Percentiles rank a stretch among this genome's conserved stretches.
These are phyloP conservation scores for Phalacrocorax carbo DNA, from an alignment of 2,113 vertebrate genomes.

Conservation along the genomic window DNA sequence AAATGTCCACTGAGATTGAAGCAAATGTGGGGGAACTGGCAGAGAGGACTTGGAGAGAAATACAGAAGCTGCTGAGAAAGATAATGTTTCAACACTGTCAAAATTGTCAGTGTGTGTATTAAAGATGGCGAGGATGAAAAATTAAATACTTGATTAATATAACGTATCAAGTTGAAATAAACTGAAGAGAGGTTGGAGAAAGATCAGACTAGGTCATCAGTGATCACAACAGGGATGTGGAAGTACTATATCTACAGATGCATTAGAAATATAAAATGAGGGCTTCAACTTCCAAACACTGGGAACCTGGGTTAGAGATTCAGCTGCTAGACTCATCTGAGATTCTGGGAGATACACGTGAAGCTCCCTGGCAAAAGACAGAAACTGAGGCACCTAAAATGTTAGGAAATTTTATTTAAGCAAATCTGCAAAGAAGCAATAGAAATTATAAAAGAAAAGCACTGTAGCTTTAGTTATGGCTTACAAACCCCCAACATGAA, in stretches of 20 bases:
- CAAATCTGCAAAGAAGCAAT: not conserved
- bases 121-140: not conserved
- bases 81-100: not conserved
- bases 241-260: not conserved
- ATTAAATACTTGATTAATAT: not conserved
- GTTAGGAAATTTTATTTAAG: not conserved
- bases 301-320: not conserved
- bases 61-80: not conserved
- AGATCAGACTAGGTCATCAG: not conserved
- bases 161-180: not conserved
- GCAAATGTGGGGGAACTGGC: not conserved
- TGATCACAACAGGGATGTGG: not conserved
- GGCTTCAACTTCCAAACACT: not conserved
- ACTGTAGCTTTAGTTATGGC: not conserved
- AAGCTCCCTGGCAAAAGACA: not conserved
- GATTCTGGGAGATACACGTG: not conserved
- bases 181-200: not conserved
- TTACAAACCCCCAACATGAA: not conserved
- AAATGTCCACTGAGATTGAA: not conserved
- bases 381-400: not conserved
- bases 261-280: not conserved
- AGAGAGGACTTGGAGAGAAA: not conserved
- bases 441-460: not conserved
- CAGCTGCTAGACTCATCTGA: not conserved
- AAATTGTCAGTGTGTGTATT: not conserved